Conservation (phyloP, 2,113 vertebrate species). For the Tupaia tana region DNA sequence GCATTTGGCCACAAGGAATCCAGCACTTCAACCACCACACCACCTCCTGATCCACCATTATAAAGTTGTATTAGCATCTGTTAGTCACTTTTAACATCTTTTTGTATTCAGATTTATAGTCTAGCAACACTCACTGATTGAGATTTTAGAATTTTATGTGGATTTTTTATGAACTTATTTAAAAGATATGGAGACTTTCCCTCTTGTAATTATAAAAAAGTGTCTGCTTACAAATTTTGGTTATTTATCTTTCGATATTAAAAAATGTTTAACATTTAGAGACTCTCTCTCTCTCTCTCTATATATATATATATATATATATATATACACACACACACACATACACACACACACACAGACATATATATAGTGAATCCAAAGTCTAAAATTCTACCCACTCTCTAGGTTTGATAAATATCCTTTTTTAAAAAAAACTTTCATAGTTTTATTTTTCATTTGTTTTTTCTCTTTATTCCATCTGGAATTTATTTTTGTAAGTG, state of each 20-base stretch:
- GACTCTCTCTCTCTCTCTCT: not conserved
- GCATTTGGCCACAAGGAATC: too few relatives aligned
- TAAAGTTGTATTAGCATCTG: not conserved
- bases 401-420: not conserved
- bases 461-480: not conserved
- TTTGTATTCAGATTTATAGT: not conserved
- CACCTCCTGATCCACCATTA: not conserved
- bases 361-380: too few relatives aligned
- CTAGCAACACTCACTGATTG: not conserved
- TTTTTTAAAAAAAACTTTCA: not conserved
- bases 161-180: not conserved
- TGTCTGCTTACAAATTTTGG: not conserved
- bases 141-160: not conserved
- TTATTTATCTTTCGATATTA: not conserved
- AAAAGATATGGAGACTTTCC: not conserved
- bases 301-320: too few relatives aligned
- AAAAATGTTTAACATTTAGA: not conserved
- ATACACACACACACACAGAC: too few relatives aligned
- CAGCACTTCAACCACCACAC: too few relatives aligned
- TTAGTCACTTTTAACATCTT: not conserved
- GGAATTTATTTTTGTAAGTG: conserved; percentile 25
- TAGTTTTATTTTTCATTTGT: not conserved
- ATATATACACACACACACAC: too few relatives aligned
- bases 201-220: not conserved
- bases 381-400: not conserved